Conservation (phyloP, 2,888 invertebrate genomes). For the Apamea sordens region DNA sequence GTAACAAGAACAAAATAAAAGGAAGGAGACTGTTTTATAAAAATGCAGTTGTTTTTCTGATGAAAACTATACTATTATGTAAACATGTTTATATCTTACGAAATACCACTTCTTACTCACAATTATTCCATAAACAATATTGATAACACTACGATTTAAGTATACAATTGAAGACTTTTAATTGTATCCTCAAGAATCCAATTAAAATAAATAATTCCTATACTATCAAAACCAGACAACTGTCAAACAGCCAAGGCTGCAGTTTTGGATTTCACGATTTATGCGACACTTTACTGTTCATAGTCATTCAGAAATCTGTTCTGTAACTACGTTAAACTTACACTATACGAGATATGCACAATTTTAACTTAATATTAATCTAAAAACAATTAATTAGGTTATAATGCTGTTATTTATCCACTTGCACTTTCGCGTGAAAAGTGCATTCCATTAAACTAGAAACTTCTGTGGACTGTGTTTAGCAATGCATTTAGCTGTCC, state of each 20-base stretch:
- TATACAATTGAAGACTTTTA: conserved; percentile 13
- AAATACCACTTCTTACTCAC: conserved; percentile 65
- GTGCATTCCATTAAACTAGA: conserved; percentile 45
- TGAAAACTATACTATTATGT: conserved; percentile 75
- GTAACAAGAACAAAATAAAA: not conserved
- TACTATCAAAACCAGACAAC: conserved; percentile 59
- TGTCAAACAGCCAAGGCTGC: conserved; percentile 74
- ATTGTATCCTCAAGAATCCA: conserved; percentile 18
- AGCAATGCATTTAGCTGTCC: conserved; percentile 37
- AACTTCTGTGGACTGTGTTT: not conserved
- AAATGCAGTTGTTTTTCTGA: conserved; percentile 36
- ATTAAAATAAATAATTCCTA: conserved; percentile 50
- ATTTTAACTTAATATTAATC: conserved; percentile 67
- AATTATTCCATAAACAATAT: conserved; percentile 21
- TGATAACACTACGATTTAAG: not conserved
- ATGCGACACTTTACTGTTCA: conserved; percentile 37
- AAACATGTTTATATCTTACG: conserved; percentile 72
- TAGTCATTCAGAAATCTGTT: conserved; percentile 8
- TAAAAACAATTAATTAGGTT: conserved; percentile 54
- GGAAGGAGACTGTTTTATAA: not conserved
- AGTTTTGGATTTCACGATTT: conserved; percentile 62
- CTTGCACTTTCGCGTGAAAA: conserved; percentile 67
- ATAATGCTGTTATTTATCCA: conserved; percentile 65
- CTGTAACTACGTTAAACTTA: conserved; percentile 1
- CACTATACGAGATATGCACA: conserved; percentile 44